Percentiles rank a stretch among this genome's conserved stretches.
Evolutionary conservation across 2,113 vertebrate genomes (phyloP).

Genomic region (Rattus norvegicus): DNA sequence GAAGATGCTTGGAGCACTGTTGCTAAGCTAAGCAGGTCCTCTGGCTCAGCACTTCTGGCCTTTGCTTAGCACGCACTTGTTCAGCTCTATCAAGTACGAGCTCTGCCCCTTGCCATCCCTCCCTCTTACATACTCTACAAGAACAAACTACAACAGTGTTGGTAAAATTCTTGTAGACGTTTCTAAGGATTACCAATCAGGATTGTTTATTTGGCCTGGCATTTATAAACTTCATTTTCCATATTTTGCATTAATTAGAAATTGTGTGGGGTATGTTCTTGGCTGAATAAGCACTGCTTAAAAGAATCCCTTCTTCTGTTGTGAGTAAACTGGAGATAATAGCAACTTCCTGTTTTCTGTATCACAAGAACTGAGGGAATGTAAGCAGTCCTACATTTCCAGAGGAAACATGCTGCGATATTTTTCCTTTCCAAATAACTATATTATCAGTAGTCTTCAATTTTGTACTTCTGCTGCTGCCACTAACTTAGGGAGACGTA

Average conservation of each 20-base stretch:
- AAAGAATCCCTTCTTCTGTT: conserved; percentile 36
- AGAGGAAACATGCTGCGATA: conserved; percentile 41
- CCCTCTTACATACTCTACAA: neutral
- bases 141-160: neutral
- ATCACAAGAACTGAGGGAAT: conserved; percentile 15
- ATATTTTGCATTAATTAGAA: conserved; percentile 23
- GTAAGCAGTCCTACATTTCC: conserved; percentile 13
- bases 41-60: neutral
- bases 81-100: neutral
- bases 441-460: conserved; percentile 6
- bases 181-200: conserved; percentile 24
- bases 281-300: neutral
- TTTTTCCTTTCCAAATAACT: conserved; percentile 51
- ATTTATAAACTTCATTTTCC: conserved; percentile 43
- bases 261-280: neutral
- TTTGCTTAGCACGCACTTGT: neutral
- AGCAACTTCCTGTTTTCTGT: conserved; percentile 33
- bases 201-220: neutral
- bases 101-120: neutral
- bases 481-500: conserved; percentile 50
- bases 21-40: neutral
- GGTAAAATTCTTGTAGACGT: neutral
- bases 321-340: conserved; percentile 2
- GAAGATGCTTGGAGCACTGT: neutral
- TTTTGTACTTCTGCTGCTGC: neutral